Evolutionary conservation across 2,113 vertebrate species (phyloP).

Genomic region (Conger conger): DNA sequence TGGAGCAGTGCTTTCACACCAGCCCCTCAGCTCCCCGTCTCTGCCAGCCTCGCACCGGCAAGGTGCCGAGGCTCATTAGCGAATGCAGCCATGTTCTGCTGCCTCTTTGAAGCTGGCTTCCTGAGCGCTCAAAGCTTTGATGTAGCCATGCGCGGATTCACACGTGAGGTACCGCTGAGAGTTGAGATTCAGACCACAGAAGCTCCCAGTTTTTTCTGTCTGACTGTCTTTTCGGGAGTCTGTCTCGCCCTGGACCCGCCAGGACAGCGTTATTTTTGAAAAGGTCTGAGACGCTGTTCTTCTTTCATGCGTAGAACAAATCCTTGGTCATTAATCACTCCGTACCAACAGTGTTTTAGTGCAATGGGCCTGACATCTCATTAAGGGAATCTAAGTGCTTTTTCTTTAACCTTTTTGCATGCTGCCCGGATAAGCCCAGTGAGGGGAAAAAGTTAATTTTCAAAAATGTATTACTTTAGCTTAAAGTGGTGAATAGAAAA

Average conservation of each 20-base stretch:
- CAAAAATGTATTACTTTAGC: neutral
- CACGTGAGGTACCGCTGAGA: neutral
- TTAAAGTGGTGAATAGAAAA: neutral
- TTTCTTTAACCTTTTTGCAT: neutral
- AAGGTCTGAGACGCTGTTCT: neutral
- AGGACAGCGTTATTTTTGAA: neutral
- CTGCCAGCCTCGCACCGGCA: neutral
- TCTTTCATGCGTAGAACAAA: neutral
- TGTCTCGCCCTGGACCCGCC: neutral
- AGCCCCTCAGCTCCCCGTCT: neutral
- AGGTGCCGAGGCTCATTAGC: neutral
- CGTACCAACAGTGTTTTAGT: neutral
- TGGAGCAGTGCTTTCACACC: neutral
- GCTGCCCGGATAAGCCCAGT: neutral
- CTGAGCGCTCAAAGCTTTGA: neutral
- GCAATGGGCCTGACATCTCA: neutral
- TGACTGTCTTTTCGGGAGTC: neutral
- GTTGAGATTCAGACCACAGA: neutral
- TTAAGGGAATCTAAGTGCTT: slow-evolving; percentile 5
- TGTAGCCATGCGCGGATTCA: neutral
- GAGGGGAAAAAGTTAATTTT: neutral
- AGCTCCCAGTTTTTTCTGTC: neutral
- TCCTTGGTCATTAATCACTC: neutral
- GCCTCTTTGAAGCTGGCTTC: neutral
- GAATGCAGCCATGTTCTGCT: neutral